A percentile compares a stretch with the other conserved stretches of the same genome.
These are phyloP conservation scores for Brachylomia viminalis DNA, from an alignment of 2,888 invertebrate genomes.

Conservation along the genomic window DNA sequence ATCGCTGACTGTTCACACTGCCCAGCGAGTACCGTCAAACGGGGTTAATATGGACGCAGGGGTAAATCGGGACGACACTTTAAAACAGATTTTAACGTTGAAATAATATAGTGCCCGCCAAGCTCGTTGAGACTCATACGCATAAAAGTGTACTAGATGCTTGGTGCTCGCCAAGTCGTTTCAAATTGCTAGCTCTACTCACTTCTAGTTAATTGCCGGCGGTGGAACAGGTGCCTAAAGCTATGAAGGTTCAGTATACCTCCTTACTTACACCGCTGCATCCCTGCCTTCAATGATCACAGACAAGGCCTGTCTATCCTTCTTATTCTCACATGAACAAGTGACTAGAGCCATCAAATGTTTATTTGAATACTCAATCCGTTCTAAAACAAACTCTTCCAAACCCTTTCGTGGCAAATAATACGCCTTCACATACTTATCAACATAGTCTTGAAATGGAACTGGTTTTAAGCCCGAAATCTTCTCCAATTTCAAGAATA, in stretches of 20 bases:
- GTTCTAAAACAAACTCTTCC: constrained; percentile 96
- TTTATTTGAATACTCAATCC: constrained; percentile 96
- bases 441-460: constrained; percentile 97
- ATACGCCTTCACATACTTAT: constrained; percentile 98
- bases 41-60: too few relatives aligned
- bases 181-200: too few relatives aligned
- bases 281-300: constrained; percentile 92
- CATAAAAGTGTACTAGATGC: too few relatives aligned
- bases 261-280: constrained; percentile 27
- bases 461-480: constrained; percentile 95
- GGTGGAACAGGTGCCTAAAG: too few relatives aligned
- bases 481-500: constrained; percentile 97
- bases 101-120: too few relatives aligned
- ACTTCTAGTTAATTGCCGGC: too few relatives aligned
- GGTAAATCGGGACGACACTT: too few relatives aligned
- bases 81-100: too few relatives aligned
- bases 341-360: constrained; percentile 96
- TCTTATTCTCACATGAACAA: constrained; percentile 97
- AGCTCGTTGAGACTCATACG: too few relatives aligned
- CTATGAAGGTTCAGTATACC: not conserved
- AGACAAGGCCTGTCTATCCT: constrained; percentile 94
- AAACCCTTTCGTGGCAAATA: constrained; percentile 97
- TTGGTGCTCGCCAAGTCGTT: too few relatives aligned
- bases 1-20: too few relatives aligned
- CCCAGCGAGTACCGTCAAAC: too few relatives aligned